These are phyloP conservation scores for Aromia moschata DNA, from an alignment of 2,888 invertebrate species.

Conservation along the genomic window DNA sequence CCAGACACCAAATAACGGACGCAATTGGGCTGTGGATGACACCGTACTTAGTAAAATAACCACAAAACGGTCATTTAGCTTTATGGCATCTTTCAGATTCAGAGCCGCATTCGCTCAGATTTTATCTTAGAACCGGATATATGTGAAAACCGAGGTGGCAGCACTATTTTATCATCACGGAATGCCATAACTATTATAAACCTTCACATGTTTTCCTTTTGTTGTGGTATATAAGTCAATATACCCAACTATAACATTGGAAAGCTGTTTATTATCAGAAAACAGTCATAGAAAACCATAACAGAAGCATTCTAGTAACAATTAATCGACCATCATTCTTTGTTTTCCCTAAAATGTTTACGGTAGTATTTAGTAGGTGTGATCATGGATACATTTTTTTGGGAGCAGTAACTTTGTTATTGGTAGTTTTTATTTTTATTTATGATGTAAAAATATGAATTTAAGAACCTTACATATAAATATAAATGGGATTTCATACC, in stretches of 20 bases:
- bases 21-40: slow-evolving; percentile 59
- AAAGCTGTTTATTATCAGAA: too few relatives aligned
- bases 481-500: too few relatives aligned
- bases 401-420: too few relatives aligned
- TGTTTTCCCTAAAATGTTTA: not conserved
- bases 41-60: slow-evolving; percentile 62
- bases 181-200: slow-evolving; percentile 53
- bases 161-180: slow-evolving; percentile 52
- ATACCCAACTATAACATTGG: too few relatives aligned
- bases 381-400: too few relatives aligned
- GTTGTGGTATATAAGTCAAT: too few relatives aligned
- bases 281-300: too few relatives aligned
- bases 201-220: slow-evolving; percentile 42
- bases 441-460: too few relatives aligned
- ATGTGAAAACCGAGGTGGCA: slow-evolving; percentile 39
- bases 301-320: too few relatives aligned
- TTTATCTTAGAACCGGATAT: slow-evolving; percentile 51
- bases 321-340: not conserved
- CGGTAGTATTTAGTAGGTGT: too few relatives aligned
- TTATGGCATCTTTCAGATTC: slow-evolving; percentile 56
- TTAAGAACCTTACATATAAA: too few relatives aligned
- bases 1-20: slow-evolving; percentile 57
- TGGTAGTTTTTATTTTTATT: too few relatives aligned
- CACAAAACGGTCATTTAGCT: slow-evolving; percentile 61
- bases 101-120: slow-evolving; percentile 55